Evolutionary conservation across 2,113 vertebrate species (phyloP).

Genomic region (Uropsilus gracilis): DNA sequence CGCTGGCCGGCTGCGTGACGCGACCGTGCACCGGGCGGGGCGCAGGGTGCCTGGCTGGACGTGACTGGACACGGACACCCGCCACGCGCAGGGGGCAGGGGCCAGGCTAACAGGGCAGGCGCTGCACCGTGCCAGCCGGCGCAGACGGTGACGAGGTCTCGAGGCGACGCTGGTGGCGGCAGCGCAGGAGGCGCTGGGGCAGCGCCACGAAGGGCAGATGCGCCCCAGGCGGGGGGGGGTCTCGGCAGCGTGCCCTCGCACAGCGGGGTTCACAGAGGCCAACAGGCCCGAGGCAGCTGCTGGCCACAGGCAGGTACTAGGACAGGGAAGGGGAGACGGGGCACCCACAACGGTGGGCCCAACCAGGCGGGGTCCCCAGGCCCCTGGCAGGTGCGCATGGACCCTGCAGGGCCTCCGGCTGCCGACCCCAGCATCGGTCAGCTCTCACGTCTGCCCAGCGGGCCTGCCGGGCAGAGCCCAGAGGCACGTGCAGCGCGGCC

Average conservation of each 20-base stretch:
- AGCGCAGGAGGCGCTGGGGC: background rate
- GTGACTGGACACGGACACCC: background rate
- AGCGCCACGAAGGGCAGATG: background rate
- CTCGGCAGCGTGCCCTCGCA: background rate
- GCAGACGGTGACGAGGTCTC: too few species aligned
- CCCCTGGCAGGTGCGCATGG: background rate
- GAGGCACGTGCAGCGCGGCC: accelerated
- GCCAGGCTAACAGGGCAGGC: background rate
- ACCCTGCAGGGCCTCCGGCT: background rate
- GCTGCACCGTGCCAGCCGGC: too few species aligned
- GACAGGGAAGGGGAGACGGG: background rate
- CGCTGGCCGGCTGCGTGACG: too few species aligned
- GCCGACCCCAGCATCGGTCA: background rate
- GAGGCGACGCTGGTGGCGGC: too few species aligned
- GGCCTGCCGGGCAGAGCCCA: background rate
- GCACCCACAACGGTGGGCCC: too few species aligned
- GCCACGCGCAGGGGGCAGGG: background rate
- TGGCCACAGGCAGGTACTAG: background rate
- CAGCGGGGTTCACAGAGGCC: background rate
- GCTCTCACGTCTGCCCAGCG: background rate
- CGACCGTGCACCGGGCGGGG: too few species aligned
- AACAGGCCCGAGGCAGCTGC: background rate
- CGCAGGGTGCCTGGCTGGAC: too few species aligned
- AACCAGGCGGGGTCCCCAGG: too few species aligned
- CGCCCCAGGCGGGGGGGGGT: background rate